Percentiles rank a stretch among this genome's conserved stretches.
Evolutionary conservation across 2,888 invertebrate species (phyloP).

Genomic region (Coleophora deauratella): DNA sequence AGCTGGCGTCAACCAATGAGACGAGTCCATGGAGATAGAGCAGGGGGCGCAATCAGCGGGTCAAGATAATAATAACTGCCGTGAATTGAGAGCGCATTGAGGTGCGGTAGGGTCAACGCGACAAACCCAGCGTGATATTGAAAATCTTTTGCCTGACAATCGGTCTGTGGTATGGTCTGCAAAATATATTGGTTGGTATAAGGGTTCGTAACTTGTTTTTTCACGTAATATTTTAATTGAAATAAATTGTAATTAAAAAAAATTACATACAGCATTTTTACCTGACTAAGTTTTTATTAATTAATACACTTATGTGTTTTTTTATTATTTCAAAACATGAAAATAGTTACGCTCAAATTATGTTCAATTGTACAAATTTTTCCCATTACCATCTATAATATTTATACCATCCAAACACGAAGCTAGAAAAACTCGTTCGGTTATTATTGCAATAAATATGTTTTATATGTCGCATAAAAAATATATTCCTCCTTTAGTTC

Average conservation of each 20-base stretch:
- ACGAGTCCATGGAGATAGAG: slow-evolving; percentile 38
- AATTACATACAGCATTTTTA: too few relatives aligned
- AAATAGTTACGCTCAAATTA: too few relatives aligned
- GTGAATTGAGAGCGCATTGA: slow-evolving; percentile 72
- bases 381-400: slow-evolving; percentile 47
- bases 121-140: slow-evolving; percentile 56
- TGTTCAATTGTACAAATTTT: slow-evolving; percentile 12
- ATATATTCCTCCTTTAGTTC: slow-evolving; percentile 60
- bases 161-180: slow-evolving; percentile 30
- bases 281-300: too few relatives aligned
- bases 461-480: slow-evolving; percentile 73
- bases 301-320: too few relatives aligned
- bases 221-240: too few relatives aligned
- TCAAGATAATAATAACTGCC: slow-evolving; percentile 72
- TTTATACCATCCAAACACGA: slow-evolving; percentile 59
- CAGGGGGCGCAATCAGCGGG: slow-evolving; percentile 71
- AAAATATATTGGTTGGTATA: slow-evolving; percentile 17
- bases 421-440: slow-evolving; percentile 61
- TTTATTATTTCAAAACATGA: too few relatives aligned
- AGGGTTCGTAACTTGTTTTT: too few relatives aligned
- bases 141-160: slow-evolving; percentile 36
- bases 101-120: slow-evolving; percentile 66
- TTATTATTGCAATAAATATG: slow-evolving; percentile 73
- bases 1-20: slow-evolving; percentile 48
- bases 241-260: too few relatives aligned